Evolutionary conservation across 1,140 invertebrate species (phyloP), one percentile per base, ranked within the genome.

Genomic region (Ooceraea biroi): DNA sequence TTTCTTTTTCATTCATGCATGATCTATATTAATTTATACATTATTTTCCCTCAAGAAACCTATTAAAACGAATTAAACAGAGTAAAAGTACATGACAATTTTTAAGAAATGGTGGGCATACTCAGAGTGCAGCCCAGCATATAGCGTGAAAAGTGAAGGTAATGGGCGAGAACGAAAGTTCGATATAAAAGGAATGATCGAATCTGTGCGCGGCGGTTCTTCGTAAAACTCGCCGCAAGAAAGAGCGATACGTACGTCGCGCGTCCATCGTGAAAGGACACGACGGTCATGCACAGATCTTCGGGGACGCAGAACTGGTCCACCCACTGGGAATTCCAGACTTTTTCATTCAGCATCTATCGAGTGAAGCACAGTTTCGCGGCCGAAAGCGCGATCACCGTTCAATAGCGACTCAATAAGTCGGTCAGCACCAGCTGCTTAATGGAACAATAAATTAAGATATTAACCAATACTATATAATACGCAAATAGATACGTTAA

Each of bases 281-380:
- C 68, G 52, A 44, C 44, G 58, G 27, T 82, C 50, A 36, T 77
- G 48, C 50, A 83, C 46, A 60, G 68, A 88, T 88, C 86, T 85
- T 88, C 72, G 58, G 60, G 68, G 78, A 85, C 77, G 77, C 58
- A 80, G 69, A 89, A 89, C 88, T 89, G 87, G 88, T 89, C 88
- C 88, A 89, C 87, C 88, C 88, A 89, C 88, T 74, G 87, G 63
- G 57, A 88, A 88, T 88, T 85, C 60, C 83, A 83, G 50, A 85
- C 77, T 84, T 69, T 88, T 85, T 87, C 69, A 74, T 77, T 78
- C 76, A 60, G 44, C 25, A 65, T 44, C 27, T 46, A 76, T 63
- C 71, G 36, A 63, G 11, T 60, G 25, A 44, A 10, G 17, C 8
- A 74, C 50, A 25, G 55, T 48, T 36, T 82, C 27, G 68, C 12